Evolutionary conservation across 1,140 invertebrate genomes (phyloP).

Genomic region (Solen grandis): DNA sequence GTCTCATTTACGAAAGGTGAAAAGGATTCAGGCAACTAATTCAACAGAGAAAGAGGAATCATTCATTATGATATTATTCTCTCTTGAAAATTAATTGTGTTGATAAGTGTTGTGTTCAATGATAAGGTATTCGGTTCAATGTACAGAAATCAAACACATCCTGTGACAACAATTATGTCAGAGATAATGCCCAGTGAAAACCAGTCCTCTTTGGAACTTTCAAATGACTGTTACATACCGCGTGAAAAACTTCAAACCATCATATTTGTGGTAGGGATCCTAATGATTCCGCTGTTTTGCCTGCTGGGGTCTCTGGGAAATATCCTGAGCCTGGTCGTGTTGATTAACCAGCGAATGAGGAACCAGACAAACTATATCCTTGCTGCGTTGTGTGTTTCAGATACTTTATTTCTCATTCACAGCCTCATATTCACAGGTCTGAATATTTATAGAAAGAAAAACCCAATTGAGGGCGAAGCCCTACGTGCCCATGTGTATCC

Average conservation of each 20-base stretch:
- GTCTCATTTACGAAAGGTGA: too few species aligned
- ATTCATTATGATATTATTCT: too few species aligned
- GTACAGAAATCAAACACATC: too few species aligned
- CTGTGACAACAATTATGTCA: too few species aligned
- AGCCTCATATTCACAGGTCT: slow-evolving; percentile 67
- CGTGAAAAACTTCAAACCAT: slow-evolving; percentile 45
- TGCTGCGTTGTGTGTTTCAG: slow-evolving; percentile 70
- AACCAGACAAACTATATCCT: slow-evolving; percentile 69
- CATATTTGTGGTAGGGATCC: slow-evolving; percentile 63
- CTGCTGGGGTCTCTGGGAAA: slow-evolving; percentile 72
- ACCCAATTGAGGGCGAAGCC: slow-evolving; percentile 59
- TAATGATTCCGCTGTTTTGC: slow-evolving; percentile 64
- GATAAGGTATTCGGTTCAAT: too few species aligned
- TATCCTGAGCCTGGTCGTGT: slow-evolving; percentile 65
- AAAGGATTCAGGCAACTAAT: too few species aligned
- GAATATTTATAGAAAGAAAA: slow-evolving; percentile 57
- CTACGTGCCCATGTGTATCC: slow-evolving; percentile 66
- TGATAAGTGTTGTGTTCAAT: too few species aligned
- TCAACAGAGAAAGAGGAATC: too few species aligned
- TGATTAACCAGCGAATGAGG: slow-evolving; percentile 69
- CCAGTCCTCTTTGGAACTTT: too few species aligned
- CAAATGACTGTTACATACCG: slow-evolving; percentile 30
- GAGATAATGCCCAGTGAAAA: too few species aligned
- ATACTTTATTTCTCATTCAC: slow-evolving; percentile 71
- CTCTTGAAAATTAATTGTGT: too few species aligned